A percentile compares a stretch with the other conserved stretches of the same genome.
phyloP scores from a whole-genome alignment of 2,113 vertebrate genomes.

The Heloderma charlesbogerti region DNA sequence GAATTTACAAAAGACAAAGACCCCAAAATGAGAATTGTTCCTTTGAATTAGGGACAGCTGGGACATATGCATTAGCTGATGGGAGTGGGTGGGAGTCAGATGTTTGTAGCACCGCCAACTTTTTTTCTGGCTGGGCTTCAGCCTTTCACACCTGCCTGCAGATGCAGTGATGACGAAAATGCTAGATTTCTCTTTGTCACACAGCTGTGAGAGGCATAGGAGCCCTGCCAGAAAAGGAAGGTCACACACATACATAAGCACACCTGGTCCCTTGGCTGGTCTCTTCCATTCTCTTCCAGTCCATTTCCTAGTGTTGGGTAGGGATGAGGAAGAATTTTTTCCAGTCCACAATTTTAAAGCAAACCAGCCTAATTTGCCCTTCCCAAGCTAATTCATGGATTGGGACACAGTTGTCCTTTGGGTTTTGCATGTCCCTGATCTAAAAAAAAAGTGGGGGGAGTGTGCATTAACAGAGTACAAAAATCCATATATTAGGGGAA shows the following conservation, averaged over 20 bases:
- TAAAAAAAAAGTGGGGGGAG: too few species aligned
- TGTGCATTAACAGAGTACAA: neutral
- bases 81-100: neutral
- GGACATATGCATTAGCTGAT: neutral
- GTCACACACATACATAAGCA: neutral
- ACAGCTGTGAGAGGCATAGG: constrained; percentile 3
- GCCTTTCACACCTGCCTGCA: neutral
- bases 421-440: too few species aligned
- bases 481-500: neutral
- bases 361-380: neutral
- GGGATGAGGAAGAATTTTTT: too few species aligned
- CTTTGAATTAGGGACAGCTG: neutral
- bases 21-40: neutral
- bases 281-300: neutral
- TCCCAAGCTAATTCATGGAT: neutral
- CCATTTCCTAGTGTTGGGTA: neutral
- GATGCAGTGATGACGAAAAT: neutral
- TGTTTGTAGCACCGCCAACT: neutral
- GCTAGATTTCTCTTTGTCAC: neutral
- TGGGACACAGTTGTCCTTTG: too few species aligned
- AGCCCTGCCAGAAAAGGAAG: neutral
- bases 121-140: neutral
- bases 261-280: constrained; percentile 9
- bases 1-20: neutral
- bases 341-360: too few species aligned